These are phyloP conservation scores for Crocidura indochinensis DNA, from an alignment of 2,797 vertebrate species.

Conservation along the genomic window DNA sequence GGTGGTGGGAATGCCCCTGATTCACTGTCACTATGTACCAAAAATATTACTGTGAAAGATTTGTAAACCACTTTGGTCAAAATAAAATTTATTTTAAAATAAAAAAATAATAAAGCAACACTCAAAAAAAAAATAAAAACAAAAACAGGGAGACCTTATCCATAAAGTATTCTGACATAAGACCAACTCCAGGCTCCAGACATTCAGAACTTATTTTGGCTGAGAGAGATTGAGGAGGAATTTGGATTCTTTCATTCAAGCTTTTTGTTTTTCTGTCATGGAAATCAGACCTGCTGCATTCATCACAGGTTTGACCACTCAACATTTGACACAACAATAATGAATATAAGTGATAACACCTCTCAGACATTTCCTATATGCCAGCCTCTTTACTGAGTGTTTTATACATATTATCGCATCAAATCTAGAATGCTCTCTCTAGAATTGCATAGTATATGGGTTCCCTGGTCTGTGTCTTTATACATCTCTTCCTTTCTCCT, in stretches of 20 bases:
- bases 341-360: conserved; percentile 48
- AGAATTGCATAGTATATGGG: neutral
- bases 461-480: neutral
- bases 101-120: too few species aligned
- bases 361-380: conserved; percentile 30
- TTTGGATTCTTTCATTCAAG: conserved; percentile 55
- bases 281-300: conserved; percentile 53
- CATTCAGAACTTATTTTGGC: conserved; percentile 37
- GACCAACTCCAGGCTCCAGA: too few species aligned
- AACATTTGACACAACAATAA: conserved; percentile 48
- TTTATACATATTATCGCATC: conserved; percentile 9
- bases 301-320: conserved; percentile 48
- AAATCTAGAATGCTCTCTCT: neutral
- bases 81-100: too few species aligned
- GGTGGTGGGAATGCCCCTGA: too few species aligned
- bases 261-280: conserved; percentile 46
- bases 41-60: too few species aligned
- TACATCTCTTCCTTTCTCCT: neutral
- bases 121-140: too few species aligned
- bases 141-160: too few species aligned
- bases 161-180: too few species aligned
- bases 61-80: too few species aligned
- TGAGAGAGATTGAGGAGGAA: conserved; percentile 44
- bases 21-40: too few species aligned
- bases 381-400: conserved; percentile 11